phyloP scores from a whole-genome alignment of 1,140 invertebrate species.

The Psilanteris sp. region DNA sequence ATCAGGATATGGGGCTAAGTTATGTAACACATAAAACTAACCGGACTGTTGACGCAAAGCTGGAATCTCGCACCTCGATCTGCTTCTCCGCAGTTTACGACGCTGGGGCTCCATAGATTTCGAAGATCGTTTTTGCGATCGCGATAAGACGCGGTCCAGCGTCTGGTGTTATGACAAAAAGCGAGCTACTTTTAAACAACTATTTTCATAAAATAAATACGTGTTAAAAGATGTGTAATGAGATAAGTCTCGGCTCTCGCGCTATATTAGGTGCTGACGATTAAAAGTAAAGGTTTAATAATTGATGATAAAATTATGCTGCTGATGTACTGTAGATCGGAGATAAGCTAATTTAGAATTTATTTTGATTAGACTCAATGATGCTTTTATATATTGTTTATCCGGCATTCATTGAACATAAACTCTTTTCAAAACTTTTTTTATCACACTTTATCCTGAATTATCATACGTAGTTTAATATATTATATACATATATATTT shows the following conservation, averaged over 20 bases:
- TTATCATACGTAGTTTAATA: too few relatives aligned
- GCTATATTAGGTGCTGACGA: slow-evolving; percentile 11
- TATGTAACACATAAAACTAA: slow-evolving; percentile 63
- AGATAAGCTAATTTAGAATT: slow-evolving; percentile 46
- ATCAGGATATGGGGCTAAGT: slow-evolving; percentile 61
- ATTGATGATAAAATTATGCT: slow-evolving; percentile 48
- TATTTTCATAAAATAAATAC: slow-evolving; percentile 47
- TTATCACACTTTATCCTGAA: too few relatives aligned
- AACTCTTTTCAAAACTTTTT: too few relatives aligned
- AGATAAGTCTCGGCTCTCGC: too few relatives aligned
- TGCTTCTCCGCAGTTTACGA: slow-evolving; percentile 44
- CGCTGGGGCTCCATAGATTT: slow-evolving; percentile 44
- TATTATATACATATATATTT: too few relatives aligned
- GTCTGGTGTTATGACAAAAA: slow-evolving; percentile 51
- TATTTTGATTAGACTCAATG: too few relatives aligned
- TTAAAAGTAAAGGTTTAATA: slow-evolving; percentile 23
- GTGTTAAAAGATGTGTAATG: slow-evolving; percentile 54
- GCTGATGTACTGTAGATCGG: slow-evolving; percentile 17
- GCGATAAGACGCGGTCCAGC: slow-evolving; percentile 33
- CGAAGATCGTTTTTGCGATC: slow-evolving; percentile 48
- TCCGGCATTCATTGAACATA: too few relatives aligned
- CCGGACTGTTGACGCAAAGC: slow-evolving; percentile 55
- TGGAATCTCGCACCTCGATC: slow-evolving; percentile 52
- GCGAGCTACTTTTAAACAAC: slow-evolving; percentile 35
- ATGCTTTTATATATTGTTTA: too few relatives aligned